A percentile compares a stretch with the other conserved stretches of the same genome.
phyloP scores from a whole-genome alignment of 1,140 invertebrate species.

The Mya arenaria region DNA sequence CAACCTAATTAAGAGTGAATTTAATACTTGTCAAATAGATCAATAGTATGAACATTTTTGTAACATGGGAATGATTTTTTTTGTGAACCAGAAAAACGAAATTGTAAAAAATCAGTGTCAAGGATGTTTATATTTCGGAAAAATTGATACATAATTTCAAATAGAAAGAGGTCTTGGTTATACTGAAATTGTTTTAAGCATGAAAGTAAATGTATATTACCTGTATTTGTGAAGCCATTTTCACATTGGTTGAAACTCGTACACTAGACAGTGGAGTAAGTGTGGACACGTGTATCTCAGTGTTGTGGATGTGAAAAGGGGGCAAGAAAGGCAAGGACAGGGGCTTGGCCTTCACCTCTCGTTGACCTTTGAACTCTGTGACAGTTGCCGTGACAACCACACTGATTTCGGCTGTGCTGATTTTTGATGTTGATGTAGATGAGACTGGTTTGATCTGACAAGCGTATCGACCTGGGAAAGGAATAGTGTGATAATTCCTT shows the following conservation, averaged over 20 bases:
- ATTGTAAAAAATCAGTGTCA: no score
- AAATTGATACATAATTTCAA: no score
- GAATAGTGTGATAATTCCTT: no score
- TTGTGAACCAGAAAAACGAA: no score
- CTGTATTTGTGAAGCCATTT: slow-evolving; percentile 67
- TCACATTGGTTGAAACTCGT: slow-evolving; percentile 64
- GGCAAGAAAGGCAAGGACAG: slow-evolving; percentile 75
- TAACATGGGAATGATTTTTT: no score
- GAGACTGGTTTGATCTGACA: slow-evolving; percentile 64
- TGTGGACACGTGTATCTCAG: slow-evolving; percentile 74
- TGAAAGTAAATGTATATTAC: slow-evolving; percentile 61
- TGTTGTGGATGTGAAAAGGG: slow-evolving; percentile 76
- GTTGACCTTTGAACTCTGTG: slow-evolving; percentile 59
- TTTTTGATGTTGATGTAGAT: slow-evolving; percentile 49
- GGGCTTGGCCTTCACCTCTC: slow-evolving; percentile 63
- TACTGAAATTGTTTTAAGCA: no score
- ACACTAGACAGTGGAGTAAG: slow-evolving; percentile 65
- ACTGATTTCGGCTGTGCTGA: slow-evolving; percentile 71
- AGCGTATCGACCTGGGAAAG: slow-evolving; percentile 71
- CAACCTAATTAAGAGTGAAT: slow-evolving; percentile 70
- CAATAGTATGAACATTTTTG: no score
- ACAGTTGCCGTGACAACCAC: slow-evolving; percentile 67
- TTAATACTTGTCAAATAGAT: no score
- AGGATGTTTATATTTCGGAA: no score
- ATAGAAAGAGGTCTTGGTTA: no score